These are phyloP conservation scores for Porites lutea DNA, from an alignment of 64 coral and sea anemone species.

Conservation along the genomic window DNA sequence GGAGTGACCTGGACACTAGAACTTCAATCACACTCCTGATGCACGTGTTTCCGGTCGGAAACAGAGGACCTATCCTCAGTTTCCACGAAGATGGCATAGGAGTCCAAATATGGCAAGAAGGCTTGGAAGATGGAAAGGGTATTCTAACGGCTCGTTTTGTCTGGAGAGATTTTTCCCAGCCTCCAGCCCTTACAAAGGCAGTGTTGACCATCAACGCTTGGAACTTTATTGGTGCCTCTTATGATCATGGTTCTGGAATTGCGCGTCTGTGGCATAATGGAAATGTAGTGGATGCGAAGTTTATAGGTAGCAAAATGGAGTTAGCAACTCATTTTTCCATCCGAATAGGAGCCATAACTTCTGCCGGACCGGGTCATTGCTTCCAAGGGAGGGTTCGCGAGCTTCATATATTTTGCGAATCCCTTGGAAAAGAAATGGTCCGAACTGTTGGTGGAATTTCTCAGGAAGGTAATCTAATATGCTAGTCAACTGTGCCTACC, in stretches of 20 bases:
- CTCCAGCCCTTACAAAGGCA: slow-evolving; percentile 13
- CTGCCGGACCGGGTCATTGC: neutral
- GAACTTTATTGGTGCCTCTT: slow-evolving; percentile 87
- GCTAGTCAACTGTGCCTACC: neutral
- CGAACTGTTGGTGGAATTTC: slow-evolving; percentile 43
- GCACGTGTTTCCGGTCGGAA: slow-evolving; percentile 60
- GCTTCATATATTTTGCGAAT: slow-evolving; percentile 51
- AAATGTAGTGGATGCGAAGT: slow-evolving; percentile 50
- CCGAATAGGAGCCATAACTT: slow-evolving; percentile 58
- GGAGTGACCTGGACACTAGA: slow-evolving; percentile 54
- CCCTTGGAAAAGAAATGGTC: slow-evolving; percentile 21
- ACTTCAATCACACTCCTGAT: slow-evolving; percentile 68
- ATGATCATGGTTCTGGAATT: slow-evolving; percentile 54
- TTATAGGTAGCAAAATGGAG: slow-evolving; percentile 44
- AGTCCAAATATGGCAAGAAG: slow-evolving; percentile 79
- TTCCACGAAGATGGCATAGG: slow-evolving; percentile 53
- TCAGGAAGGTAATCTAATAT: slow-evolving; percentile 13
- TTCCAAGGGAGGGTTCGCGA: slow-evolving; percentile 64
- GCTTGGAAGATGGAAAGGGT: slow-evolving; percentile 50
- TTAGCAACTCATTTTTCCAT: slow-evolving; percentile 76
- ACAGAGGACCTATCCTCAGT: slow-evolving; percentile 69
- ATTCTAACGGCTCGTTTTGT: slow-evolving; percentile 41
- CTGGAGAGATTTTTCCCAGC: slow-evolving; percentile 22
- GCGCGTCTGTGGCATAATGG: slow-evolving; percentile 86
- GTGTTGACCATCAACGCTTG: slow-evolving; percentile 62